These are phyloP conservation scores for Oppia nitens DNA, from an alignment of 1,140 invertebrate species.

Conservation along the genomic window DNA sequence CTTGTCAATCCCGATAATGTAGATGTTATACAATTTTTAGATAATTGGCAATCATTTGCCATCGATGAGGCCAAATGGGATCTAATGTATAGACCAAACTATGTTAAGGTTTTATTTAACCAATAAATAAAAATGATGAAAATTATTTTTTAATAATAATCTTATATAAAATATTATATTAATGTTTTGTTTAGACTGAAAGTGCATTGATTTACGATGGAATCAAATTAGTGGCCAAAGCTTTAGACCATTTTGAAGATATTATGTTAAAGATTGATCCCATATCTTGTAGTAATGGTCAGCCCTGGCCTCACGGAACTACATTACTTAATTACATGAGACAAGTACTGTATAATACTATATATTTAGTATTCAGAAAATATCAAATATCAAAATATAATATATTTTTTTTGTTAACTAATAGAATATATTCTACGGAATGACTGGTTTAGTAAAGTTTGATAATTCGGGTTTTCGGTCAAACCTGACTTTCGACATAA, in stretches of 20 bases:
- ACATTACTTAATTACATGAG: conserved; percentile 95
- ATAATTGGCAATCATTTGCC: conserved; percentile 1
- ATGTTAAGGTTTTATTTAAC: background rate
- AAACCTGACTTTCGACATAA: conserved; percentile 73
- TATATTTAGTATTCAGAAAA: background rate
- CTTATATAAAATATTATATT: background rate
- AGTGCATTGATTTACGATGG: conserved; percentile 31
- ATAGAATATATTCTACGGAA: conserved; percentile 74
- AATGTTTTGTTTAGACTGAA: background rate
- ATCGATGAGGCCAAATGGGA: background rate
- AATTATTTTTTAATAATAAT: background rate
- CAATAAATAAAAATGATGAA: background rate
- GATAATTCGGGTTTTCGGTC: conserved; percentile 81
- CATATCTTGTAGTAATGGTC: conserved; percentile 66
- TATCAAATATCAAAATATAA: background rate
- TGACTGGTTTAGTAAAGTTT: conserved; percentile 86
- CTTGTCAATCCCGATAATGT: conserved; percentile 11
- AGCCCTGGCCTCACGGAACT: conserved; percentile 84
- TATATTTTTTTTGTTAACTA: background rate
- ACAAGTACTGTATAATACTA: conserved; percentile 44
- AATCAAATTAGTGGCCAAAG: conserved; percentile 27
- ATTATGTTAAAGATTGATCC: conserved; percentile 49
- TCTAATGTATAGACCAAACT: background rate
- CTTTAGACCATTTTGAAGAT: conserved; percentile 25
- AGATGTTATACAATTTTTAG: background rate